phyloP scores from a whole-genome alignment of 30 jellyfish, hydroid and myxozoan species.

The Morbakka virulenta region DNA sequence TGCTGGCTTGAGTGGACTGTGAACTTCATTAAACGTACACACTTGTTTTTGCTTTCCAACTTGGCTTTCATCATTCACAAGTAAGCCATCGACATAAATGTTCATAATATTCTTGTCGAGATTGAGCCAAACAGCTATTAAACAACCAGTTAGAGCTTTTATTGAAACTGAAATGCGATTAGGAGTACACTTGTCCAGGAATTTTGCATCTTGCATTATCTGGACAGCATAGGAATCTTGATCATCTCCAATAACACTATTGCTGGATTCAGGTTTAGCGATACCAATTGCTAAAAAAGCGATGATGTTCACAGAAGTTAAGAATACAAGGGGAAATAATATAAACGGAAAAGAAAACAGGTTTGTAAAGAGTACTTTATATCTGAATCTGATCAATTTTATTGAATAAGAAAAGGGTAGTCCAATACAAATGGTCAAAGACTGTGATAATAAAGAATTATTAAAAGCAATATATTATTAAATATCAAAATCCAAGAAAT shows the following conservation, averaged over 20 bases:
- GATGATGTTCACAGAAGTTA: background rate
- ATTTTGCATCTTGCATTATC: background rate
- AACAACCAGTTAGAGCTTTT: background rate
- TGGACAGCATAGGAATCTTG: slow-evolving; percentile 2
- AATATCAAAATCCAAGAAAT: too few relatives aligned
- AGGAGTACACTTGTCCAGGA: background rate
- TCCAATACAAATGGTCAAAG: too few relatives aligned
- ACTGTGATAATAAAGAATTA: too few relatives aligned
- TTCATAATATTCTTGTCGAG: background rate
- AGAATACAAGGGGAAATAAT: background rate
- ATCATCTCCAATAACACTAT: background rate
- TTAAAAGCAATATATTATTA: too few relatives aligned
- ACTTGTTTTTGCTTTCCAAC: background rate
- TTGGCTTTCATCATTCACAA: background rate
- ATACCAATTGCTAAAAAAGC: slow-evolving; percentile 5
- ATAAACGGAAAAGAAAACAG: too few relatives aligned
- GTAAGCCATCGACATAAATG: slow-evolving; percentile 11
- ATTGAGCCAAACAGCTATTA: background rate
- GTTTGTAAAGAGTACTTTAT: too few relatives aligned
- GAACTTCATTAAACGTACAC: background rate
- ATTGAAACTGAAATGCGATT: background rate
- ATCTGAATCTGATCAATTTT: too few relatives aligned
- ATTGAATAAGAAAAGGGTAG: too few relatives aligned
- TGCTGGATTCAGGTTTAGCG: background rate
- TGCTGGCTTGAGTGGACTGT: slow-evolving; percentile 15